Percentiles rank a stretch among this genome's conserved stretches.
Conservation (phyloP, 2,888 invertebrate genomes). For the Odontomyia ornata region DNA sequence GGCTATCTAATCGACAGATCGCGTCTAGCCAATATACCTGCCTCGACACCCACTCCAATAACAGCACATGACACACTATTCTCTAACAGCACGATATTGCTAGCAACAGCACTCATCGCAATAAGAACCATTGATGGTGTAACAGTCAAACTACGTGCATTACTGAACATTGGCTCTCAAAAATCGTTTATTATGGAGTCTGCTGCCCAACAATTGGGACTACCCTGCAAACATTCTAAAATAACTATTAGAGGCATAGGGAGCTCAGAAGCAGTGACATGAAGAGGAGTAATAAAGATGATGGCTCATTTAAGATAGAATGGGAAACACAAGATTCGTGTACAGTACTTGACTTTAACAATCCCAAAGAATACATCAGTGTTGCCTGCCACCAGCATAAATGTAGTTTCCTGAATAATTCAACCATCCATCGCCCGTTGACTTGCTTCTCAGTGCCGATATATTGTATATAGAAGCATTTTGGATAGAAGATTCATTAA, state of each 20-base stretch:
- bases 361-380: too few relatives aligned
- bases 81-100: not conserved
- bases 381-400: too few relatives aligned
- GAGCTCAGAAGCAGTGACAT: not conserved
- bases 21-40: too few relatives aligned
- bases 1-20: too few relatives aligned
- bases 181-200: not conserved
- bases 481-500: too few relatives aligned
- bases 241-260: not conserved
- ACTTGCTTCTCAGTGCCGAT: too few relatives aligned
- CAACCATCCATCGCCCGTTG: too few relatives aligned
- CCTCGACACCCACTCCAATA: not conserved
- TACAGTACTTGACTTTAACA: not conserved
- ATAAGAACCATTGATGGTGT: not conserved
- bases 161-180: not conserved
- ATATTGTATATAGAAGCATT: too few relatives aligned
- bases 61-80: not conserved
- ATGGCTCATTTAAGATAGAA: not conserved
- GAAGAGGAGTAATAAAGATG: not conserved
- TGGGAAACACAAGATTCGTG: not conserved
- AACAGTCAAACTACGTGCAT: not conserved
- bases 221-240: not conserved
- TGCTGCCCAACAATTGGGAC: not conserved
- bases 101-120: not conserved
- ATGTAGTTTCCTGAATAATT: too few relatives aligned